Conservation (phyloP, 2,113 vertebrate genomes). For the Semnopithecus entellus region DNA sequence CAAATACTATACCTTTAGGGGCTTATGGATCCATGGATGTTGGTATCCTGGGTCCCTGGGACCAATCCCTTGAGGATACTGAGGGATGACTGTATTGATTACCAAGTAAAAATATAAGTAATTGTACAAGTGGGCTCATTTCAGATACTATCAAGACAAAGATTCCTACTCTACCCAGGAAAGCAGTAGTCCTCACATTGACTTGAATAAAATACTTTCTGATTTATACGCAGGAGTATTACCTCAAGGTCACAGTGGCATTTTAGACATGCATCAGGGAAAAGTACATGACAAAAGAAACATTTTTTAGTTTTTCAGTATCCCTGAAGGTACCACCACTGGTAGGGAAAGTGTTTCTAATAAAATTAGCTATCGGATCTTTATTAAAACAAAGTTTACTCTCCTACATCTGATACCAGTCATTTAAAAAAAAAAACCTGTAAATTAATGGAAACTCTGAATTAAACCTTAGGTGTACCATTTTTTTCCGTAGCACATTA, state of each 20-base stretch:
- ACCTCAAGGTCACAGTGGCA: not conserved
- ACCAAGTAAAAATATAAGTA: conserved; percentile 21
- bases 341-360: not conserved
- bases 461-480: not conserved
- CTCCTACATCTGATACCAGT: not conserved
- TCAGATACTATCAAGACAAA: not conserved
- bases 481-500: not conserved
- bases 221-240: not conserved
- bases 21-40: not conserved
- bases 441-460: conserved; percentile 41
- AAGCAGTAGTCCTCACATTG: too few relatives aligned
- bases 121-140: not conserved
- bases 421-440: not conserved
- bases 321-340: not conserved
- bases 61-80: not conserved
- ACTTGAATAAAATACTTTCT: conserved; percentile 3
- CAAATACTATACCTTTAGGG: not conserved
- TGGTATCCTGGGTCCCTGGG: not conserved
- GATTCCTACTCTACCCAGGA: too few relatives aligned
- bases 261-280: not conserved
- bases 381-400: not conserved
- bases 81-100: not conserved
- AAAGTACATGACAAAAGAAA: not conserved
- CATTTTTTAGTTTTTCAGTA: not conserved
- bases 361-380: conserved; percentile 1